phyloP scores from a whole-genome alignment of 2,888 invertebrate genomes.

The Zele albiditarsus region DNA sequence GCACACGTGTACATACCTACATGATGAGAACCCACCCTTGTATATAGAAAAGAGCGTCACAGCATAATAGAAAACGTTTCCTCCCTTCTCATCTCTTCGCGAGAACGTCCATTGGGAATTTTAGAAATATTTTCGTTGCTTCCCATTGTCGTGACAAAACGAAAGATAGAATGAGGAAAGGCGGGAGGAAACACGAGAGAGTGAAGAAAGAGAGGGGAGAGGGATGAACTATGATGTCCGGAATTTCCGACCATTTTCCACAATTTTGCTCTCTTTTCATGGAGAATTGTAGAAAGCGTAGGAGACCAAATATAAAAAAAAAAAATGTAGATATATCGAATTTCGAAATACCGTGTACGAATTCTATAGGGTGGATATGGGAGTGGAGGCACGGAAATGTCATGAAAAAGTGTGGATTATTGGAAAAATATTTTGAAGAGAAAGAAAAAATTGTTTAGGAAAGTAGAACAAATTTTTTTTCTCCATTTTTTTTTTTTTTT shows the following conservation, averaged over 20 bases:
- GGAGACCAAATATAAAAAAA: background rate
- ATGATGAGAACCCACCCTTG: slow-evolving; percentile 56
- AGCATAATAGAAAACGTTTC: slow-evolving; percentile 65
- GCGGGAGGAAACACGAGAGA: slow-evolving; percentile 46
- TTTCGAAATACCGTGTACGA: slow-evolving; percentile 25
- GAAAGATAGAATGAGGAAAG: slow-evolving; percentile 45
- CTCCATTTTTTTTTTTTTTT: background rate
- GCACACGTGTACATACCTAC: slow-evolving; percentile 46
- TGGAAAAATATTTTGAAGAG: background rate
- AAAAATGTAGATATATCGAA: slow-evolving; percentile 23
- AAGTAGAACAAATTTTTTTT: background rate
- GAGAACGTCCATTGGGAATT: slow-evolving; percentile 63
- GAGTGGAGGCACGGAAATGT: background rate
- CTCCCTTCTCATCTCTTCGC: slow-evolving; percentile 36
- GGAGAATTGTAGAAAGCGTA: slow-evolving; percentile 20
- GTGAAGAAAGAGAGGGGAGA: slow-evolving; percentile 8
- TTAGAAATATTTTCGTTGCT: slow-evolving; percentile 63
- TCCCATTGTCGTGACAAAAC: slow-evolving; percentile 59
- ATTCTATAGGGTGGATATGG: background rate
- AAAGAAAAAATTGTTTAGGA: background rate
- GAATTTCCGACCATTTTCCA: slow-evolving; percentile 25
- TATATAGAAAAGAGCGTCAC: slow-evolving; percentile 52
- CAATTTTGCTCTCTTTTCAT: slow-evolving; percentile 22
- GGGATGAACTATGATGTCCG: slow-evolving; percentile 27
- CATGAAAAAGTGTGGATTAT: background rate